Percentiles rank a stretch among this genome's conserved stretches.
These are phyloP conservation scores for Macrobrachium nipponense DNA, from an alignment of 1,140 invertebrate genomes.

Conservation along the genomic window DNA sequence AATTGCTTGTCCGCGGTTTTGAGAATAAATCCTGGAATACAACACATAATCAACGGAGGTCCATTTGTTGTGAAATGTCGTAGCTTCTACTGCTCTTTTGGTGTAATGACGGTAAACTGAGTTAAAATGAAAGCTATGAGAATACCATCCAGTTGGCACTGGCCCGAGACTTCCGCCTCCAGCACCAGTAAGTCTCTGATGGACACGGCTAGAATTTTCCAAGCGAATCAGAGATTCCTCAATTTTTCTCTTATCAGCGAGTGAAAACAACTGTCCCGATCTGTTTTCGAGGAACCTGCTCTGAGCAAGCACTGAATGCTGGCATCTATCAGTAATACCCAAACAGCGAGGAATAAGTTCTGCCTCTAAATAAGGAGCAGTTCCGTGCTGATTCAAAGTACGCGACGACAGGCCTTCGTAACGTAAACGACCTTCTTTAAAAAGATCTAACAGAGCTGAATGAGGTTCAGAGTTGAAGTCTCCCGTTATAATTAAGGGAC, in stretches of 20 bases:
- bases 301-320: slow-evolving; percentile 73
- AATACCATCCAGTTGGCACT: slow-evolving; percentile 64
- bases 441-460: slow-evolving; percentile 72
- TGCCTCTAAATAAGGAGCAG: slow-evolving; percentile 49
- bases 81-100: slow-evolving; percentile 72
- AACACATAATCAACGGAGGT: slow-evolving; percentile 86
- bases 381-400: slow-evolving; percentile 67
- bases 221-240: slow-evolving; percentile 45
- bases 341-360: slow-evolving; percentile 72
- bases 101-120: slow-evolving; percentile 67
- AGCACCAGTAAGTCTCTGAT: background rate
- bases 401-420: slow-evolving; percentile 69
- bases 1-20: slow-evolving; percentile 24
- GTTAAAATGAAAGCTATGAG: slow-evolving; percentile 67
- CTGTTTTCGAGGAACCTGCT: slow-evolving; percentile 60
- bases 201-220: slow-evolving; percentile 23
- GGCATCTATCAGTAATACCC: slow-evolving; percentile 77
- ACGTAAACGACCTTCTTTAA: slow-evolving; percentile 77
- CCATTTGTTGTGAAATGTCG: slow-evolving; percentile 82
- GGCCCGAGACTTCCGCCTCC: slow-evolving; percentile 17
- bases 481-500: slow-evolving; percentile 86
- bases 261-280: slow-evolving; percentile 57
- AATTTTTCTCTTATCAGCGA: slow-evolving; percentile 46
- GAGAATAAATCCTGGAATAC: slow-evolving; percentile 72
- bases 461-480: slow-evolving; percentile 88